A percentile compares a stretch with the other conserved stretches of the same genome.
These are phyloP conservation scores for Drosophila serrata DNA, from an alignment of 1,140 invertebrate species.

Conservation along the genomic window DNA sequence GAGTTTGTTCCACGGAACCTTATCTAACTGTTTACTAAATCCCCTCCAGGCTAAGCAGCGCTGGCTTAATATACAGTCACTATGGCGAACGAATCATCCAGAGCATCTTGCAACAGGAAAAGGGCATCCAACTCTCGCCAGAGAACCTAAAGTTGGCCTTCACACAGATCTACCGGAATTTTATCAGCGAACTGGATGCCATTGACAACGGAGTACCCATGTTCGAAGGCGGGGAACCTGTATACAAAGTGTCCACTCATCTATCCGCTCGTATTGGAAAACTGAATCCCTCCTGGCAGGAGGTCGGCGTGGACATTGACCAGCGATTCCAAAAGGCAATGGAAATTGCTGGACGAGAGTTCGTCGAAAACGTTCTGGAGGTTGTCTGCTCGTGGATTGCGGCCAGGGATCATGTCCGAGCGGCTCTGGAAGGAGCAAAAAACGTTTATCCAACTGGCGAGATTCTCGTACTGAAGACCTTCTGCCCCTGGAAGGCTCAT, in stretches of 20 bases:
- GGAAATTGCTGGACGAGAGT: conserved; percentile 92
- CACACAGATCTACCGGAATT: conserved; percentile 94
- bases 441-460: conserved; percentile 89
- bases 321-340: conserved; percentile 91
- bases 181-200: conserved; percentile 97
- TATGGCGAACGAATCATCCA: conserved; percentile 94
- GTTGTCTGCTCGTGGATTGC: conserved; percentile 93
- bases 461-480: conserved; percentile 90
- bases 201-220: conserved; percentile 97
- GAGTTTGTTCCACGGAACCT: not conserved
- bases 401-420: conserved; percentile 90
- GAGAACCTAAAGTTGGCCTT: conserved; percentile 89
- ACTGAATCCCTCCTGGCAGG: conserved; percentile 96
- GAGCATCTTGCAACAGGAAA: conserved; percentile 85
- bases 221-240: conserved; percentile 89
- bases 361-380: conserved; percentile 90
- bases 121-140: conserved; percentile 81
- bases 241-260: conserved; percentile 93
- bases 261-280: conserved; percentile 91
- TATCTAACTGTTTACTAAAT: not conserved
- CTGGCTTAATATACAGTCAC: conserved; percentile 96
- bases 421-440: conserved; percentile 90
- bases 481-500: conserved; percentile 96
- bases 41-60: conserved; percentile 94
- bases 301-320: conserved; percentile 86